These are phyloP conservation scores for Nemotelus pantherinus DNA, from an alignment of 2,888 invertebrate genomes.

Conservation along the genomic window DNA sequence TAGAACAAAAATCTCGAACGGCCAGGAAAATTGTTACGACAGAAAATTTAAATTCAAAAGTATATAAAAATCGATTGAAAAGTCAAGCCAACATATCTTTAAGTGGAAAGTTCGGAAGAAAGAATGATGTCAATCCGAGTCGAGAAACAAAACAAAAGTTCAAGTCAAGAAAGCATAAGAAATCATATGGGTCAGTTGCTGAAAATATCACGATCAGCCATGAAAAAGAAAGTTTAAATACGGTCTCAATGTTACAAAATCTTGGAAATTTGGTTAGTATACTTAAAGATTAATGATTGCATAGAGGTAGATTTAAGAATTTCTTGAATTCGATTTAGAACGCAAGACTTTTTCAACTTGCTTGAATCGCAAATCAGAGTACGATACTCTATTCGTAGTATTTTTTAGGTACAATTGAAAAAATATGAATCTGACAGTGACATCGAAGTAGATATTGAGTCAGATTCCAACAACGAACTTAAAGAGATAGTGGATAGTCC, in stretches of 20 bases:
- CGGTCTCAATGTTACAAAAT: too few species aligned
- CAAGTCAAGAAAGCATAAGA: constrained; percentile 19
- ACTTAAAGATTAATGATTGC: too few species aligned
- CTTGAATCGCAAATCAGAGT: too few species aligned
- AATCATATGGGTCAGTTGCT: constrained; percentile 45
- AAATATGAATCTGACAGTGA: constrained; percentile 68
- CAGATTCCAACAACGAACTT: constrained; percentile 57
- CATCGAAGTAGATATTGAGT: constrained; percentile 71
- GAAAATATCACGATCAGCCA: constrained; percentile 52
- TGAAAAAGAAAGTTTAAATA: constrained; percentile 46
- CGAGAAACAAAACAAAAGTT: background rate
- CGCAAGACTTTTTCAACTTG: too few species aligned
- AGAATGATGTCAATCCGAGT: too few species aligned
- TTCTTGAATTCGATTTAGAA: too few species aligned
- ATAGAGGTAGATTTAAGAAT: too few species aligned
- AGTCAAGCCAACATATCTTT: too few species aligned
- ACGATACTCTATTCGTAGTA: background rate
- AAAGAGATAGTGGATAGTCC: background rate
- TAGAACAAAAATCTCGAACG: constrained; percentile 20
- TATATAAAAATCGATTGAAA: too few species aligned
- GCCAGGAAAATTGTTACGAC: constrained; percentile 14
- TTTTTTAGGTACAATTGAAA: constrained; percentile 48
- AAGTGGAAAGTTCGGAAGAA: too few species aligned
- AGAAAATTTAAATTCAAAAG: too few species aligned
- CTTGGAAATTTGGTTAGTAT: too few species aligned